phyloP scores from a whole-genome alignment of 1,140 invertebrate species.

The Zaprionus tsacasi region DNA sequence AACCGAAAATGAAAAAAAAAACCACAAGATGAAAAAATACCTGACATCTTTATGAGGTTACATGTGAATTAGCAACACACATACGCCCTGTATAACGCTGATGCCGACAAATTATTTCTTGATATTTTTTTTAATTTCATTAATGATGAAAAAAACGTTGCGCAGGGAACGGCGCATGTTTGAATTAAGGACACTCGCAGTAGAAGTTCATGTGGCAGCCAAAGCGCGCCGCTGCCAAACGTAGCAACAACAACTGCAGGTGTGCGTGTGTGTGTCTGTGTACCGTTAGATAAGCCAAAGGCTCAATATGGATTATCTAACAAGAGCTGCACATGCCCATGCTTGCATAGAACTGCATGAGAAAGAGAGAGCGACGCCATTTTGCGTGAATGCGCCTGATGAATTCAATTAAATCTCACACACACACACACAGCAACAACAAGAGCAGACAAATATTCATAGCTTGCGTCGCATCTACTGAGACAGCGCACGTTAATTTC shows the following conservation, averaged over 20 bases:
- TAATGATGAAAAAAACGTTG: conserved; percentile 12
- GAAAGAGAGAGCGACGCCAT: conserved; percentile 26
- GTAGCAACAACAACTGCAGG: conserved; percentile 8
- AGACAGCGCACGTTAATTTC: conserved; percentile 14
- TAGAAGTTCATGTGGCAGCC: conserved; percentile 29
- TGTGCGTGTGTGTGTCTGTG: background rate
- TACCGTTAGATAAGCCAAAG: conserved; percentile 16
- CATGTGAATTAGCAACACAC: conserved; percentile 53
- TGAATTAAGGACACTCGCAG: conserved; percentile 80
- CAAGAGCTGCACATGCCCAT: conserved; percentile 17
- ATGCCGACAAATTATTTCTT: conserved; percentile 1
- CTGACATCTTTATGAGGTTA: background rate
- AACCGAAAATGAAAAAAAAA: conserved; percentile 11
- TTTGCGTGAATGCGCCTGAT: conserved; percentile 22
- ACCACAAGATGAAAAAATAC: conserved; percentile 28
- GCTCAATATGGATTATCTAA: conserved; percentile 34
- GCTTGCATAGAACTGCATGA: conserved; percentile 1
- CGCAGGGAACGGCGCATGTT: conserved; percentile 67
- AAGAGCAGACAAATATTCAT: background rate
- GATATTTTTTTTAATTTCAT: too few species aligned
- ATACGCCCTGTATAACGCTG: conserved; percentile 52
- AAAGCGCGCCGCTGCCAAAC: conserved; percentile 65
- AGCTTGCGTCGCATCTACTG: conserved; percentile 3
- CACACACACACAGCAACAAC: conserved; percentile 19
- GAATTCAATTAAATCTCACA: conserved; percentile 22